Evolutionary conservation across 2,113 vertebrate species (phyloP).

Genomic region (Nyctibius bracteatus): DNA sequence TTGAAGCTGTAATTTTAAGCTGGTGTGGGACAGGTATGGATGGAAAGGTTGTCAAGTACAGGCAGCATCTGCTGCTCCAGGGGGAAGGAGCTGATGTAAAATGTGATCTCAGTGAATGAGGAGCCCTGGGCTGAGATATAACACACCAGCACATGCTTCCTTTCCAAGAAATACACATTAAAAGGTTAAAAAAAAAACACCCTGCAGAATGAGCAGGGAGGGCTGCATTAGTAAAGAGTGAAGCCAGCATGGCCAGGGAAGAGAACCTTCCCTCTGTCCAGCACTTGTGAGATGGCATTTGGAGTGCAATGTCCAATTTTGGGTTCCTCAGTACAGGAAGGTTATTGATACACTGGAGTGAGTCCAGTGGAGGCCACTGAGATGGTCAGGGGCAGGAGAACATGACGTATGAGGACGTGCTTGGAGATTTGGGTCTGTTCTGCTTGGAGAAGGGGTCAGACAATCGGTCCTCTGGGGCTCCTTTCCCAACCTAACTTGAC

Average conservation of each 20-base stretch:
- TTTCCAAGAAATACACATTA: not conserved
- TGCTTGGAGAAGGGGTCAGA: not conserved
- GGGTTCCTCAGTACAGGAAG: not conserved
- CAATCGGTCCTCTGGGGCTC: not conserved
- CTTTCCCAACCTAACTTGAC: not conserved
- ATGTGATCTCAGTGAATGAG: not conserved
- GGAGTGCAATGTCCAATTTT: rapidly evolving
- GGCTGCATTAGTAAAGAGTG: not conserved
- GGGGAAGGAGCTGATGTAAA: not conserved
- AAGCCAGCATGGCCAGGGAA: not conserved
- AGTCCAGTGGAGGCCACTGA: not conserved
- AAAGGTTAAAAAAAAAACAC: not conserved
- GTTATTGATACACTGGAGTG: not conserved
- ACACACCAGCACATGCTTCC: not conserved
- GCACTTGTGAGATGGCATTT: not conserved
- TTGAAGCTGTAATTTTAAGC: not conserved
- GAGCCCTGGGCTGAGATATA: not conserved
- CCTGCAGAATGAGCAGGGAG: not conserved
- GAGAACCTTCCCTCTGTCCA: not conserved
- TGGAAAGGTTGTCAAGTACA: not conserved
- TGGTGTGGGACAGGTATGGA: not conserved
- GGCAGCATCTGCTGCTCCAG: not conserved
- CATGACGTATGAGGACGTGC: rapidly evolving
- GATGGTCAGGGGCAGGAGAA: not conserved
- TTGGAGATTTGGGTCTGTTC: not conserved